Evolutionary conservation across 1,140 invertebrate genomes (phyloP).

Genomic region (Diachasmimorpha longicaudata): DNA sequence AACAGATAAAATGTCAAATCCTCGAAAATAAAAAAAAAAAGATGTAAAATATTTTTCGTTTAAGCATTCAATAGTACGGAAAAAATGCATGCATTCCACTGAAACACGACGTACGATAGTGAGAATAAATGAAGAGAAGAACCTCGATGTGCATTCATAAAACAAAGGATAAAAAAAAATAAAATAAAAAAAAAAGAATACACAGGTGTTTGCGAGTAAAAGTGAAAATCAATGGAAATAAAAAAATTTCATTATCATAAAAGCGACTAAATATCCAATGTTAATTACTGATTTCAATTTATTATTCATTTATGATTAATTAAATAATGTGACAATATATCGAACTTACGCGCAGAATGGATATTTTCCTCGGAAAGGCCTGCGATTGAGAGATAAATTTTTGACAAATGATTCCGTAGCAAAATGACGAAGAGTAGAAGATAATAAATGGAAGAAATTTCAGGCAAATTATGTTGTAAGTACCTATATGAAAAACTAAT

Average conservation of each 20-base stretch:
- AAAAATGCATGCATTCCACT: neutral
- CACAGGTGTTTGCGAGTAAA: neutral
- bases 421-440: neutral
- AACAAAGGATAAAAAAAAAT: neutral
- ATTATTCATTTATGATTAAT: neutral
- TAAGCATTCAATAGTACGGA: neutral
- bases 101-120: neutral
- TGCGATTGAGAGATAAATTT: constrained; percentile 55
- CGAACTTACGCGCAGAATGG: constrained; percentile 57
- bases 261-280: neutral
- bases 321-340: constrained; percentile 20
- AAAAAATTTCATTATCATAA: neutral
- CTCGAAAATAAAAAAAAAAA: constrained; percentile 40
- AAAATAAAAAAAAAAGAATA: neutral
- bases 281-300: neutral
- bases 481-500: no score
- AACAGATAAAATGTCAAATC: no score
- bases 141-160: neutral
- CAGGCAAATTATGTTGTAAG: neutral
- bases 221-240: neutral
- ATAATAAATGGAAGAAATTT: neutral
- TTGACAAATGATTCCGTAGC: constrained; percentile 31
- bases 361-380: constrained; percentile 62
- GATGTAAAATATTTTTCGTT: constrained; percentile 32
- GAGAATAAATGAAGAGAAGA: neutral